Evolutionary conservation across 2,113 vertebrate species (phyloP).

Genomic region (Coryphaenoides rupestris): DNA sequence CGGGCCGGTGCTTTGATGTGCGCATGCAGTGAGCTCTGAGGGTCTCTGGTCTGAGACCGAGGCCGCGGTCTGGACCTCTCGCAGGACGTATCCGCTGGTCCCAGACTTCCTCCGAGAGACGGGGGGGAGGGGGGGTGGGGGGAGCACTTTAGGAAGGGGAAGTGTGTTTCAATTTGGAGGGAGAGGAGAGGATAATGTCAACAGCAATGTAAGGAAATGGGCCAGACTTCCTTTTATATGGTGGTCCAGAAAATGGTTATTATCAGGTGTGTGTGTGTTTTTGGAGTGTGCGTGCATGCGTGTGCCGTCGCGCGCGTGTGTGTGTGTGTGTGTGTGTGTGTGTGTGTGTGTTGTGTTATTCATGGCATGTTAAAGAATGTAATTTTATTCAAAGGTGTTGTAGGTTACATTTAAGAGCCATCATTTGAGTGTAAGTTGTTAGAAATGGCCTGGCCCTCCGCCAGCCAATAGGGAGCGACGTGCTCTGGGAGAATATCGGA

Average conservation of each 20-base stretch:
- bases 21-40: not conserved
- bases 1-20: not conserved
- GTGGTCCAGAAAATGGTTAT: not conserved
- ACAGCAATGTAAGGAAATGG: not conserved
- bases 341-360: not conserved
- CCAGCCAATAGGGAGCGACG: too few species aligned
- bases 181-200: not conserved
- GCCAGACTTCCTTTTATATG: not conserved
- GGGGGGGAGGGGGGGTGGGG: not conserved
- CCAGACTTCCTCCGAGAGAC: not conserved
- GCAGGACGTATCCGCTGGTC: not conserved
- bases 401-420: too few species aligned
- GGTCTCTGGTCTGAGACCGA: not conserved
- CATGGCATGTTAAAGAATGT: too few species aligned
- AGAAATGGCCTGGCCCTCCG: too few species aligned
- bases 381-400: too few species aligned
- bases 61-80: not conserved
- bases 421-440: too few species aligned
- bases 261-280: constrained; percentile 13
- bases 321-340: constrained; percentile 3
- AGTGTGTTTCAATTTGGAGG: not conserved
- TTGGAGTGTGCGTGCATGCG: constrained; percentile 3
- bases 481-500: too few species aligned
- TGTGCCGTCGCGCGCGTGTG: constrained; percentile 16
- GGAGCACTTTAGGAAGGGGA: not conserved